Evolutionary conservation across 64 coral and sea anemone genomes (phyloP).

Genomic region (Stylophora pistillata): DNA sequence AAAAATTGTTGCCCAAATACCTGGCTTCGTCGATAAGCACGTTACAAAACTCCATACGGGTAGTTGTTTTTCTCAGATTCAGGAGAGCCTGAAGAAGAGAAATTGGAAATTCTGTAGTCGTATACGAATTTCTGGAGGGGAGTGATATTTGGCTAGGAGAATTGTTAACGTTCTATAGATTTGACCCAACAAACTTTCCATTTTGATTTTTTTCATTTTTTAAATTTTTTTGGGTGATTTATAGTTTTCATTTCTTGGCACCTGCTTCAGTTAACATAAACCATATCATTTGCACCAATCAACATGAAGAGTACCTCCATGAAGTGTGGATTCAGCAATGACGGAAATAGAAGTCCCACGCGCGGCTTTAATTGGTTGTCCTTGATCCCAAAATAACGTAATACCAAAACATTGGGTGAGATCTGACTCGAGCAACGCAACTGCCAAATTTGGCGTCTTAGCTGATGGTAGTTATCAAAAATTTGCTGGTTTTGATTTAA

Average conservation of each 20-base stretch:
- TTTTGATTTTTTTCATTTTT: not conserved
- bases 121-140: too few species aligned
- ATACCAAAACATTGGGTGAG: constrained; percentile 25
- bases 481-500: not conserved
- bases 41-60: too few species aligned
- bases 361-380: constrained; percentile 14
- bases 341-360: not conserved
- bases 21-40: too few species aligned
- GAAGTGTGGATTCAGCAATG: not conserved
- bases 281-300: not conserved
- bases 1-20: too few species aligned
- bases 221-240: not conserved
- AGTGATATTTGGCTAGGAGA: too few species aligned
- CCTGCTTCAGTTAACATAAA: not conserved
- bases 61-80: too few species aligned
- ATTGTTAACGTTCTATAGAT: too few species aligned
- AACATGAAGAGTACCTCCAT: not conserved
- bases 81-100: too few species aligned
- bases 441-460: constrained; percentile 26
- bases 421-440: constrained; percentile 29
- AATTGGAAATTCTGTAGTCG: too few species aligned
- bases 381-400: constrained; percentile 21
- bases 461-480: not conserved
- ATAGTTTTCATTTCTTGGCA: not conserved
- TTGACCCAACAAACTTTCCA: too few species aligned